Evolutionary conservation across 2,113 vertebrate species (phyloP), one percentile per base, ranked within the genome.

Genomic region (Ciconia maguari): DNA sequence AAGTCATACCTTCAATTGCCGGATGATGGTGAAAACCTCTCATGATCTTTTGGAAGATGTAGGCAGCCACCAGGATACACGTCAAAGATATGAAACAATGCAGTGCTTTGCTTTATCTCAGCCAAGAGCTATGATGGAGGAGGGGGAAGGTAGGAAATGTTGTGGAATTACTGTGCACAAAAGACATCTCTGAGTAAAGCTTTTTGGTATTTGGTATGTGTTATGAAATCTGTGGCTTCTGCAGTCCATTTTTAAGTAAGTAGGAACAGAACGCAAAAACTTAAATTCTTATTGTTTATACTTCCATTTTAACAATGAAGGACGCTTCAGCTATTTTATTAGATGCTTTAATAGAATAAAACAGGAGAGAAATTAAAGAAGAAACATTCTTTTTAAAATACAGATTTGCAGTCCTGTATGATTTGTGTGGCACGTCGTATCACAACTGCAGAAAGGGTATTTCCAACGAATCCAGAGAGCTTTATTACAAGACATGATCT

Each of bases 331-430:
- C 34, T 90, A 7, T 87, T 91, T 74, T 41, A 32, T 62, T 83
- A 72, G 36, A 57, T 83, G n/a, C 15, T 74, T 80, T 74, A 54
- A 12, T 57, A 66, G 36, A 66, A 52, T 83, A 57, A 85, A 90
- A 25, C 15, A 58, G 34, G 34, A 85, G 29, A 83, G 2, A 30
- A 72, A 69, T 46, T 34, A 80, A 91, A 69, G 19, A 90, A 57
- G 49, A 44, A 76, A 32, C 13, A 2, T 87, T 81, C 19, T 79
- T 42, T 83, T 89, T 85, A 32, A 83, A 46, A 97, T 93, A 36
- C 96, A 99, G 99, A 99, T 97, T 98, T 99, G 92, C 99, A 99
- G 91, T 99, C 99, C 41, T 99, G 99, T 96, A 99, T 99, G 99
- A 99, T 99, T 96, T 99, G 99, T 87, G 99, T 99, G 96, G 99